These are phyloP conservation scores for Alaudala cheleensis DNA, from an alignment of 2,113 vertebrate species.

Conservation along the genomic window DNA sequence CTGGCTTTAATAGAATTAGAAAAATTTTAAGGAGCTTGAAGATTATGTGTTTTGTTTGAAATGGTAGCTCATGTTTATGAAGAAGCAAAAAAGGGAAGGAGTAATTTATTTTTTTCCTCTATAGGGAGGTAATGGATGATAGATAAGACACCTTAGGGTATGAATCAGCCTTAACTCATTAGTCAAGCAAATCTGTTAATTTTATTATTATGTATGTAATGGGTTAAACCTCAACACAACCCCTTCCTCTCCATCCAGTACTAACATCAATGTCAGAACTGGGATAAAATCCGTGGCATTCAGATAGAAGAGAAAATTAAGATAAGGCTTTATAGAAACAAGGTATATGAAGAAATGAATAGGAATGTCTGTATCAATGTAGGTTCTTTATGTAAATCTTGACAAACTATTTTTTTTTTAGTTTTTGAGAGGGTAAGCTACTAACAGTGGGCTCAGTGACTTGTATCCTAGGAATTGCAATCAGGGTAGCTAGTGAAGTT, in stretches of 20 bases:
- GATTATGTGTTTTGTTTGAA: neutral
- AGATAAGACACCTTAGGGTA: neutral
- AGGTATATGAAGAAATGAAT: slow-evolving; percentile 64
- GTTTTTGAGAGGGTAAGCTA: slow-evolving; percentile 36
- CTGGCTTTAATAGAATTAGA: neutral
- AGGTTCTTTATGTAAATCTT: slow-evolving; percentile 49
- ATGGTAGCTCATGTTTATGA: neutral
- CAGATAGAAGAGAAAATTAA: slow-evolving; percentile 57
- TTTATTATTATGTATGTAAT: slow-evolving; percentile 53
- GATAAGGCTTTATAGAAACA: slow-evolving; percentile 62
- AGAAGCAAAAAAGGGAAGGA: neutral
- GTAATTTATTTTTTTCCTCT: neutral
- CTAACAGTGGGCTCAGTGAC: slow-evolving; percentile 5
- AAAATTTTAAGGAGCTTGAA: neutral
- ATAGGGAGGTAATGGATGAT: neutral
- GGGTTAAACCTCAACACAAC: slow-evolving; percentile 61
- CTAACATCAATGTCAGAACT: slow-evolving; percentile 38
- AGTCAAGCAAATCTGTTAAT: slow-evolving; percentile 26
- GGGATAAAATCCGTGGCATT: slow-evolving; percentile 53
- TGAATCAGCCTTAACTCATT: slow-evolving; percentile 52
- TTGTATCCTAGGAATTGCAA: neutral
- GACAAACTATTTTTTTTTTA: slow-evolving; percentile 10
- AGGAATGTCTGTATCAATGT: slow-evolving; percentile 44
- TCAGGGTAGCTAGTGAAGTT: slow-evolving; percentile 42
- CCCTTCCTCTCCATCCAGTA: slow-evolving; percentile 17